Evolutionary conservation across 2,888 invertebrate genomes (phyloP).

Genomic region (Malacosoma neustria): DNA sequence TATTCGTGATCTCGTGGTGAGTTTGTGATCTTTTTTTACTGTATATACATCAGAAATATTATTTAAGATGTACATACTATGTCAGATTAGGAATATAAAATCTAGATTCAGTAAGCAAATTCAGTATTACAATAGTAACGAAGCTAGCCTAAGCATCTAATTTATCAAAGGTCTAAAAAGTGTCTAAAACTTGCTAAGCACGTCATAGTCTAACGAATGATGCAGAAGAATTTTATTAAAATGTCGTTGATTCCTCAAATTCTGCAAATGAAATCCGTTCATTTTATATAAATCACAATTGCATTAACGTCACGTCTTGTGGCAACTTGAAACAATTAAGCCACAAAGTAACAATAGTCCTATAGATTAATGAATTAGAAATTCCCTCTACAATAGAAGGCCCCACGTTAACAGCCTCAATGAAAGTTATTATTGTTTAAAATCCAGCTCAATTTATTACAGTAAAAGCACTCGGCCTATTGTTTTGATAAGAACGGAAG

Average conservation of each 20-base stretch:
- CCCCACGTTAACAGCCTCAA: slow-evolving; percentile 4
- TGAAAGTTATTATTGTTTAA: slow-evolving; percentile 6
- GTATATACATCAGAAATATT: no score
- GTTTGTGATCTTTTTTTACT: no score
- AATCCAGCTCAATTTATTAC: slow-evolving; percentile 1
- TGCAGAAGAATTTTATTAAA: no score
- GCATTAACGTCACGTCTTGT: not conserved
- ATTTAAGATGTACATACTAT: no score
- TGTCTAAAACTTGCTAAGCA: no score
- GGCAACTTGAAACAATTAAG: not conserved
- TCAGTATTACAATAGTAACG: no score
- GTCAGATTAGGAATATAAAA: no score
- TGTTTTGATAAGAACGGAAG: not conserved
- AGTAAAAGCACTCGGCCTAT: not conserved
- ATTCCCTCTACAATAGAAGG: slow-evolving; percentile 5
- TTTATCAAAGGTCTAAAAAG: not conserved
- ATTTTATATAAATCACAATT: not conserved
- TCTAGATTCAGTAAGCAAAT: no score
- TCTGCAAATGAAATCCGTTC: not conserved
- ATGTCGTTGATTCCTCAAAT: no score
- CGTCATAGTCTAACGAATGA: no score
- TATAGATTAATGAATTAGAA: slow-evolving; percentile 8
- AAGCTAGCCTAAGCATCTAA: no score
- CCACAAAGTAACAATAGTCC: not conserved
- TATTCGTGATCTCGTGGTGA: no score